These are phyloP conservation scores for Decapterus maruadsi DNA, from an alignment of 2,797 vertebrate species.

Conservation along the genomic window DNA sequence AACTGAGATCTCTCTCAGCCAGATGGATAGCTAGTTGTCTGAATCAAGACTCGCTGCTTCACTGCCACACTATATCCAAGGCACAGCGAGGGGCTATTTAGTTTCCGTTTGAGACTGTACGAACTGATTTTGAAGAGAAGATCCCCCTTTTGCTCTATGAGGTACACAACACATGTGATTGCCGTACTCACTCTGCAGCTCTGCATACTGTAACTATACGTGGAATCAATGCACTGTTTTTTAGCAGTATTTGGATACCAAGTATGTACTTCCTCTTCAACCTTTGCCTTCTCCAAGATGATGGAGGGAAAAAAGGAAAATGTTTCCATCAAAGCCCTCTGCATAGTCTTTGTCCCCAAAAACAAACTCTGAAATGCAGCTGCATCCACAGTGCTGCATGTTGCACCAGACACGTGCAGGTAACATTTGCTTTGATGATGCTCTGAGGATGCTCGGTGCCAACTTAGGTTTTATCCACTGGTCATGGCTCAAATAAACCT, in stretches of 20 bases:
- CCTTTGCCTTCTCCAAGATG: not conserved
- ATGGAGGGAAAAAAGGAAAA: not conserved
- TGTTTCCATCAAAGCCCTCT: not conserved
- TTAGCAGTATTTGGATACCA: not conserved
- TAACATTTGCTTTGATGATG: not conserved
- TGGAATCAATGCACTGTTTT: not conserved
- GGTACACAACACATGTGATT: not conserved
- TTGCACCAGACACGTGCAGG: not conserved
- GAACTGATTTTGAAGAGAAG: not conserved
- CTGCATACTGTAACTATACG: not conserved
- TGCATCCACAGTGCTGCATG: not conserved
- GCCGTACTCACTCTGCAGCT: not conserved
- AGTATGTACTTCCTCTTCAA: not conserved
- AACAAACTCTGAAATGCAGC: not conserved
- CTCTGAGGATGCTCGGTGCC: not conserved
- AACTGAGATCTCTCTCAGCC: not conserved
- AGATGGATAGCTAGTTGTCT: not conserved
- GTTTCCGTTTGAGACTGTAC: not conserved
- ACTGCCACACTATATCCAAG: not conserved
- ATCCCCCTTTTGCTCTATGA: not conserved
- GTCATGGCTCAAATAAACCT: not conserved
- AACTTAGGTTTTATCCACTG: not conserved
- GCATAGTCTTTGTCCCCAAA: not conserved
- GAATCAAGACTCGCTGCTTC: not conserved
- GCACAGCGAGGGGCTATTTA: not conserved